phyloP scores from a whole-genome alignment of 2,888 invertebrate genomes.

The Petrophora chlorosata region DNA sequence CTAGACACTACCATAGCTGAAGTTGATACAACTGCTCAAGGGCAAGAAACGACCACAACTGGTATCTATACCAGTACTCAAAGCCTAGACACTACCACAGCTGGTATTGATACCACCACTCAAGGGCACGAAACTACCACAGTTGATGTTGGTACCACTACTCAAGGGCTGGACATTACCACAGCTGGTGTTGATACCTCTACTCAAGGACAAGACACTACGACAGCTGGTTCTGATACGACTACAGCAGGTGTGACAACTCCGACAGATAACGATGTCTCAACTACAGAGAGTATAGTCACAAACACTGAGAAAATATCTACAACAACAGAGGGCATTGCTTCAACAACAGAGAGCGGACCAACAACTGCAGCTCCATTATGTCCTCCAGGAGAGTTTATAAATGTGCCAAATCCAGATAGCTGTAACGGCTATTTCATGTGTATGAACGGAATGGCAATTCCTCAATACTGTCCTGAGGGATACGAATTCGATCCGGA shows the following conservation, averaged over 20 bases:
- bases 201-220: not conserved
- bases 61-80: no score
- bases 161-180: no score
- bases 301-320: not conserved
- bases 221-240: not conserved
- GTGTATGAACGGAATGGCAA: constrained; percentile 30
- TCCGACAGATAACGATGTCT: no score
- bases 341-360: constrained; percentile 2
- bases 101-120: no score
- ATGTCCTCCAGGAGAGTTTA: constrained; percentile 25
- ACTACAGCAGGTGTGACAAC: no score
- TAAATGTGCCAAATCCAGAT: constrained; percentile 29
- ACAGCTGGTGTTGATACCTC: no score
- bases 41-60: no score
- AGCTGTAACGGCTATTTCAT: constrained; percentile 33
- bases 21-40: no score
- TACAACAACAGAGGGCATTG: not conserved
- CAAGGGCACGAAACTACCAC: no score
- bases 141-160: no score
- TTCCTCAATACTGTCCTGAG: constrained; percentile 35
- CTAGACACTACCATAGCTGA: no score
- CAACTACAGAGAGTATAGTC: not conserved
- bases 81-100: no score
- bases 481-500: constrained; percentile 42
- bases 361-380: constrained; percentile 12